phyloP scores from a whole-genome alignment of 2,113 vertebrate genomes.

The Corvus moneduloides region DNA sequence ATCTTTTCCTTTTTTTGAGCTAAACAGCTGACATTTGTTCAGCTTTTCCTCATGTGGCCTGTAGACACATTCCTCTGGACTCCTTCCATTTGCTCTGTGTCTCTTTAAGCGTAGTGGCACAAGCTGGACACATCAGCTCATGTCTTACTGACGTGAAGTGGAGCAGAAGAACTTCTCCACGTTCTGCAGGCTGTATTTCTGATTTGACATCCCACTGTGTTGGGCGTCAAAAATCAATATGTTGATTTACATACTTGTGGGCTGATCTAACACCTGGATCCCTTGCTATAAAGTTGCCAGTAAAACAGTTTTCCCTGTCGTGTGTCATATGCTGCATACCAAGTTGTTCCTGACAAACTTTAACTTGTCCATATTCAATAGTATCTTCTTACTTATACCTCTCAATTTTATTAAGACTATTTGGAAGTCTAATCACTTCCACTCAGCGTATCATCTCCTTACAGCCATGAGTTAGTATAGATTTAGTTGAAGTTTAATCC shows the following conservation, averaged over 20 bases:
- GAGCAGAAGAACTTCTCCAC: not conserved
- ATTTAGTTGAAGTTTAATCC: not conserved
- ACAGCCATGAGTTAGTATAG: not conserved
- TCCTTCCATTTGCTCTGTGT: not conserved
- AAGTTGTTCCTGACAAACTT: not conserved
- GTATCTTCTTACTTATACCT: not conserved
- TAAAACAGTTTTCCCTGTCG: not conserved
- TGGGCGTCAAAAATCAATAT: not conserved
- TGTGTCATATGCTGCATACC: not conserved
- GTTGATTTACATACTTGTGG: not conserved
- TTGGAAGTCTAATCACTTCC: not conserved
- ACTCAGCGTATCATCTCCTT: not conserved
- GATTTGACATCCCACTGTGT: not conserved
- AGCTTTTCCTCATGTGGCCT: not conserved
- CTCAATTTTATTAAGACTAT: not conserved
- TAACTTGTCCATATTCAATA: not conserved
- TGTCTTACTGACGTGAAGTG: not conserved
- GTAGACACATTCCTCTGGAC: not conserved
- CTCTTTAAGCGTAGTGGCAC: not conserved
- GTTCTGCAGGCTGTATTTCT: not conserved
- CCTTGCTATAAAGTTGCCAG: not conserved
- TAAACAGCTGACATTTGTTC: not conserved
- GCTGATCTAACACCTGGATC: not conserved
- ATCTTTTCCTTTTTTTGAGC: not conserved
- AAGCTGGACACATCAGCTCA: not conserved